phyloP scores from a whole-genome alignment of 2,888 invertebrate species.

The Thereva unica region DNA sequence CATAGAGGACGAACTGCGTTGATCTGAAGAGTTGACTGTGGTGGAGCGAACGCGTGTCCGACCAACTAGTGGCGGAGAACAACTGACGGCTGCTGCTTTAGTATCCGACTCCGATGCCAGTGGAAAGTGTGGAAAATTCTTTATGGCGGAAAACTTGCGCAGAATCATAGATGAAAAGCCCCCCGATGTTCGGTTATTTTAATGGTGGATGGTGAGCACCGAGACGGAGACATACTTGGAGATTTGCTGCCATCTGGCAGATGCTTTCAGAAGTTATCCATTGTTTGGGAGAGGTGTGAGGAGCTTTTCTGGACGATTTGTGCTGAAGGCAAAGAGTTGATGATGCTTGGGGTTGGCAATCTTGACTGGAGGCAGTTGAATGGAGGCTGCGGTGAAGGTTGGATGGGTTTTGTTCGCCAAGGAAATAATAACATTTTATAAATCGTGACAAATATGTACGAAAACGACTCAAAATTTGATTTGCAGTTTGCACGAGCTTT shows the following conservation, averaged over 20 bases:
- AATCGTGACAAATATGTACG: no score
- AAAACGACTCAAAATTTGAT: no score
- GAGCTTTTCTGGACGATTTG: constrained; percentile 10
- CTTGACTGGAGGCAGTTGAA: no score
- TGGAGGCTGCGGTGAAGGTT: no score
- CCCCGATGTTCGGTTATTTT: constrained; percentile 4
- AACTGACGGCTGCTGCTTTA: background rate
- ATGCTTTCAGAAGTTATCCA: constrained; percentile 19
- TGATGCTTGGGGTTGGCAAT: no score
- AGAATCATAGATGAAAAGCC: constrained; percentile 24
- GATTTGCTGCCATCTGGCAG: constrained; percentile 29
- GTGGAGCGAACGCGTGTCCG: no score
- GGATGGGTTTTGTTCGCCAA: no score
- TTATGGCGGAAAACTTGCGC: constrained; percentile 18
- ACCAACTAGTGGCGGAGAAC: no score
- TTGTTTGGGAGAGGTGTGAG: background rate
- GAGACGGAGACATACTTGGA: background rate
- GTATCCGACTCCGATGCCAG: background rate
- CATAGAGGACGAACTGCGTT: no score
- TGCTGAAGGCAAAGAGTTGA: background rate
- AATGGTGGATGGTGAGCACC: constrained; percentile 7
- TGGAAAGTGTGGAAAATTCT: constrained; percentile 7
- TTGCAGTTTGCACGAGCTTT: no score
- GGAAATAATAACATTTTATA: no score
- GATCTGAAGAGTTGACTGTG: no score